Percentiles rank a stretch among this genome's conserved stretches.
phyloP scores from a whole-genome alignment of 2,888 invertebrate genomes.

The Drosophila vallismaia region DNA sequence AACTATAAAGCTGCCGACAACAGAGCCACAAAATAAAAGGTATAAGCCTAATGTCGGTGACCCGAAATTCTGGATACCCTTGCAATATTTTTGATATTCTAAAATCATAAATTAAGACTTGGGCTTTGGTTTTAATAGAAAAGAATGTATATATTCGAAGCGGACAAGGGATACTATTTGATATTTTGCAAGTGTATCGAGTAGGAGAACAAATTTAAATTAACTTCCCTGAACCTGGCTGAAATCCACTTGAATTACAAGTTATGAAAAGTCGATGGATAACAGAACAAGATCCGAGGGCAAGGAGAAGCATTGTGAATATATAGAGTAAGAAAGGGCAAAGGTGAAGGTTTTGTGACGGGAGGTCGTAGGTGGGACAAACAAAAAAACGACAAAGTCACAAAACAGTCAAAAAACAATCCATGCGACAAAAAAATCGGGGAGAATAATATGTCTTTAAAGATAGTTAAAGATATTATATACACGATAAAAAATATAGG shows the following conservation, averaged over 20 bases:
- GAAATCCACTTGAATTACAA: slow-evolving; percentile 77
- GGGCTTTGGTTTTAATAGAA: not conserved
- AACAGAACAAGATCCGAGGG: slow-evolving; percentile 41
- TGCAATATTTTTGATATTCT: slow-evolving; percentile 6
- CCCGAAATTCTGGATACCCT: slow-evolving; percentile 17
- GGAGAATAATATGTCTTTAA: slow-evolving; percentile 26
- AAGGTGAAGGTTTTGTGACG: slow-evolving; percentile 9
- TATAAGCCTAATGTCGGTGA: slow-evolving; percentile 25
- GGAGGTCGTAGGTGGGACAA: not conserved
- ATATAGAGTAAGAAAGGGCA: slow-evolving; percentile 5
- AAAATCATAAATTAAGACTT: not conserved
- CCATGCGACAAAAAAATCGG: slow-evolving; percentile 58
- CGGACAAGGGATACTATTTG: not conserved
- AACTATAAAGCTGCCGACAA: slow-evolving; percentile 40
- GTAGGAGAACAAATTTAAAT: slow-evolving; percentile 68
- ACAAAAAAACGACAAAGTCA: slow-evolving; percentile 18
- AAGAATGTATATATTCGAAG: not conserved
- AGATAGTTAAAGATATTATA: slow-evolving; percentile 17
- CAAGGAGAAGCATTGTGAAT: slow-evolving; percentile 22
- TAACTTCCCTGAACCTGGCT: slow-evolving; percentile 74
- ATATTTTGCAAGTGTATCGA: slow-evolving; percentile 25
- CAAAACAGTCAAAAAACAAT: slow-evolving; percentile 43
- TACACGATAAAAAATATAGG: slow-evolving; percentile 28
- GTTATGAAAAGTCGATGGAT: slow-evolving; percentile 40
- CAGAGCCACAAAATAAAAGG: slow-evolving; percentile 28